These are phyloP conservation scores for Antedon mediterranea DNA, from an alignment of 53 echinoderm and acorn worm species.

Conservation along the genomic window DNA sequence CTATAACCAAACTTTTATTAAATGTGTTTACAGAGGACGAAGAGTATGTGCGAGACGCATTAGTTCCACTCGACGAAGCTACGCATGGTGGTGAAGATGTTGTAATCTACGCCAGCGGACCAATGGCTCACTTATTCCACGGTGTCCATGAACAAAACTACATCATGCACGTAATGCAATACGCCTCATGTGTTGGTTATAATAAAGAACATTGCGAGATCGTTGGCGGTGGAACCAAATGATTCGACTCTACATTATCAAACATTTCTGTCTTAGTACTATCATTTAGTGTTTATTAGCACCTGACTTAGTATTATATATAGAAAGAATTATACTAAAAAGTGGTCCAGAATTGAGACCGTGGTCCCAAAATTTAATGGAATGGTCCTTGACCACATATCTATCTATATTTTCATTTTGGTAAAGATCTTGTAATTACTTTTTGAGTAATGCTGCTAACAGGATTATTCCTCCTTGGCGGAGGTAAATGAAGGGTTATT, in stretches of 20 bases:
- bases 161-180: slow-evolving; percentile 52
- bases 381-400: too few relatives aligned
- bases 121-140: slow-evolving; percentile 69
- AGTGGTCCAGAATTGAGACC: too few relatives aligned
- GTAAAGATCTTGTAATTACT: too few relatives aligned
- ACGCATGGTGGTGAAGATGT: slow-evolving; percentile 68
- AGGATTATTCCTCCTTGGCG: too few relatives aligned
- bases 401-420: too few relatives aligned
- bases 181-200: slow-evolving; percentile 46
- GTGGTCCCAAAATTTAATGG: too few relatives aligned
- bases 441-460: too few relatives aligned
- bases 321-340: too few relatives aligned
- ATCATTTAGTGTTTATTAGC: background rate
- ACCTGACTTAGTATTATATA: too few relatives aligned
- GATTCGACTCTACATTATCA: background rate
- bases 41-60: slow-evolving; percentile 8
- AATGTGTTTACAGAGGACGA: slow-evolving; percentile 21
- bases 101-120: slow-evolving; percentile 59
- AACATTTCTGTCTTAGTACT: background rate
- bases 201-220: slow-evolving; percentile 24
- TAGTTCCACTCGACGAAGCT: background rate
- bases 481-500: too few relatives aligned
- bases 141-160: slow-evolving; percentile 72
- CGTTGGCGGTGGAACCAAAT: background rate
- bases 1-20: too few relatives aligned